Base-by-base conservation (phyloP, 2,797 vertebrate species). In the Pseudochirops cupreus region DNA sequence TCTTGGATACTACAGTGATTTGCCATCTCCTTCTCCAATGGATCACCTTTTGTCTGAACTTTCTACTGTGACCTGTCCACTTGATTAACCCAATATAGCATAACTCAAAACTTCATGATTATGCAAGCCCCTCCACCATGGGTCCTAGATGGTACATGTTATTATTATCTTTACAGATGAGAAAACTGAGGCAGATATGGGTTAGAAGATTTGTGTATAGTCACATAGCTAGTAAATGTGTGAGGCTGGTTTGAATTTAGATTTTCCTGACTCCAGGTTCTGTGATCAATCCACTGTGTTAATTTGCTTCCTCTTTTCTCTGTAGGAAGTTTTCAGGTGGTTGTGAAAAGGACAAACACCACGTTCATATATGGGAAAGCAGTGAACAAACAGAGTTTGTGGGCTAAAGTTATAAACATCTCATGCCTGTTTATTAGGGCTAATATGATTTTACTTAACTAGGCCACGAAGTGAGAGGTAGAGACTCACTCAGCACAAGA, bases 391-490 rank as follows among this genome's bases (percentile, higher is more conserved):
- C 53, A 0, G 1, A 93, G 62, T 1, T 82, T 87, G 39, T 87
- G 39, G 74, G 39, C 46, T 26, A n/a, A 92, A 82, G 58, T 94
- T 95, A 92, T 93, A 91, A 87, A 58, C 55, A 94, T 94, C 67
- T 57, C 33, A 91, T 89, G 92, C 28, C 89, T 96, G 52, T 67
- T 93, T 74, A 92, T 67, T 50, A 50, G 29, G 90, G 59, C 67
- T 96, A 95, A 92, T 95, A 58, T 28, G 52, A 94, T 94, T 95
- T 93, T 95, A 39, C 58, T 96, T 97, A 96, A 95, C 87, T 59
- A 57, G 95, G n/a, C n/a, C 95, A 74, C 93, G 93, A 94, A 95
- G 58, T 82, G n/a, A 97, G n/a, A 94, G 89, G 53, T 90, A 92
- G 91, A 91, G 4, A 56, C 74, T 96, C 92, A 92, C 56, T 93